phyloP scores from a whole-genome alignment of 1,140 invertebrate genomes.

The Ridgeia piscesae region DNA sequence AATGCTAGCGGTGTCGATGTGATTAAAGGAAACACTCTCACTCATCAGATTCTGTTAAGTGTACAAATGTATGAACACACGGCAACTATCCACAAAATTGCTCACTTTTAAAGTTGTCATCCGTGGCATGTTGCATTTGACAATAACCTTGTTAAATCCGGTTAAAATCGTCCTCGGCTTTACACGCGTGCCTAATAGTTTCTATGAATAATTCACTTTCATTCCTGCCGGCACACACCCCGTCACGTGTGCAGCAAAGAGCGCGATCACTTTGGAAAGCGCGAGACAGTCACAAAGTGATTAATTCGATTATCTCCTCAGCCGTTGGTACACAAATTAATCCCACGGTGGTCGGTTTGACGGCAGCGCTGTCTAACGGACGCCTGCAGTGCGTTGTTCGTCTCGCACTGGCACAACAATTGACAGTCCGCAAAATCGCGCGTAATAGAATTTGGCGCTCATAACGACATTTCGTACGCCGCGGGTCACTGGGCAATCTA shows the following conservation, averaged over 20 bases:
- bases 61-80: neutral
- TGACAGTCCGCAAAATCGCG: neutral
- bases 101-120: neutral
- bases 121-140: neutral
- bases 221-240: neutral
- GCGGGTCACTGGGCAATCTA: neutral
- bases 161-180: neutral
- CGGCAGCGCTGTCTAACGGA: neutral
- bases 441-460: neutral
- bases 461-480: neutral
- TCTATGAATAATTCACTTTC: neutral
- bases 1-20: neutral
- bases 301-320: neutral
- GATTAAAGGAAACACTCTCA: neutral
- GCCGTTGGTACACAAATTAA: slow-evolving; percentile 1
- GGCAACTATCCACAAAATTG: neutral
- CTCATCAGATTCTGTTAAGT: neutral
- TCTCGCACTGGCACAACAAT: neutral
- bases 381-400: neutral
- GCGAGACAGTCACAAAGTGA: neutral
- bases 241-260: neutral
- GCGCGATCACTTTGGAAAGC: neutral
- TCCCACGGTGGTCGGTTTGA: neutral
- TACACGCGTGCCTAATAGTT: neutral
- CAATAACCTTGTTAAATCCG: neutral